Evolutionary conservation across 2,888 invertebrate species (phyloP), one percentile per base, ranked within the genome.

Genomic region (Amorpha juglandis): DNA sequence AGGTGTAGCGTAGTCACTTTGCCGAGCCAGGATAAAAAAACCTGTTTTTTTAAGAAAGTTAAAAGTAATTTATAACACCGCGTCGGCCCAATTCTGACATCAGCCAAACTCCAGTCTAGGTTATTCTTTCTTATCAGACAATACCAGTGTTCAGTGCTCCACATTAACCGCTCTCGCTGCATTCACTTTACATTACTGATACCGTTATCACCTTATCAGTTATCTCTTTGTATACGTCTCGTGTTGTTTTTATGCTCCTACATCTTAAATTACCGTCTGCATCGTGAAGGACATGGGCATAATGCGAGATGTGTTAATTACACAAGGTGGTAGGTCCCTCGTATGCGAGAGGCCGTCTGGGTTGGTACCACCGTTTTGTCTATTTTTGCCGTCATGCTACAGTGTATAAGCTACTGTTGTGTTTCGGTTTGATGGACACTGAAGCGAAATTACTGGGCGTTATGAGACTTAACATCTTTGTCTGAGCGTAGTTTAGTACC

Each of bases 81-180:
- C n/a, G n/a, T n/a, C n/a, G 48, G n/a, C 6, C 16, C 48, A 16
- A 16, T 48, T 48, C 16, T 7, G 0, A 16, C 19, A 19, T 50
- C 16, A 58, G 6, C 16, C 19, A 58, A 55, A 55, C 38, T 55
- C 42, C 6, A 12, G 53, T 65, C 58, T 58, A 55, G 58, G 64
- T 65, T 65, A 65, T 58, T 14, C n/a, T 48, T 48, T 47, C 47
- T 64, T 66, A 68, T 66, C 68, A 62, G 21, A n/a, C 51, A 27
- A 21, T 47, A 45, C 45, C 11, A 45, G 12, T 45, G 45, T 45
- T 19, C 21, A 48, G 16, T 63, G 47, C 45, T 53, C 53, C 53
- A 62, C 38, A 66, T 66, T 66, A 53, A 16, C 50, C 64, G 21
- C 33, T 64, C 47, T 58, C 47, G 53, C 14, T 66, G 63, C 53